Conservation (phyloP, 2,797 vertebrate genomes). For the Mallotus villosus region DNA sequence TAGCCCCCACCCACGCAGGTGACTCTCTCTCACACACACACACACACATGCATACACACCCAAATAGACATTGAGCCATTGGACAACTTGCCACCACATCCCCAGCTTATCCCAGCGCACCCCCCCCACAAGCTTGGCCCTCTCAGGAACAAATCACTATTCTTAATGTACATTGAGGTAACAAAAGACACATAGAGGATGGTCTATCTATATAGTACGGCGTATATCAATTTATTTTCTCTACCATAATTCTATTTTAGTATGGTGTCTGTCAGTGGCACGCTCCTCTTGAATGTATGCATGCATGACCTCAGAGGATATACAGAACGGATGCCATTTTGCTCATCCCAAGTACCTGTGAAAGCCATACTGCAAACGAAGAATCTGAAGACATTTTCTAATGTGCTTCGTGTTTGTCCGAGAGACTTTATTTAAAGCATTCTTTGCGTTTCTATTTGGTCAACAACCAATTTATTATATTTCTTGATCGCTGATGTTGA, state of each 20-base stretch:
- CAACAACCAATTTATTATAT: slow-evolving; percentile 22
- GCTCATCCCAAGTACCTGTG: slow-evolving; percentile 29
- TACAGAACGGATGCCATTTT: slow-evolving; percentile 14
- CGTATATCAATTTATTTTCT: slow-evolving; percentile 70
- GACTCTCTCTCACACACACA: background rate
- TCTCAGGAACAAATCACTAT: slow-evolving; percentile 69
- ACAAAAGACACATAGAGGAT: slow-evolving; percentile 52
- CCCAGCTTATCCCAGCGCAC: background rate
- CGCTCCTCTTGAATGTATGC: slow-evolving; percentile 55
- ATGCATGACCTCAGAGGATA: slow-evolving; percentile 43
- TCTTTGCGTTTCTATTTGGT: slow-evolving; percentile 29
- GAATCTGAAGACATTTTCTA: slow-evolving; percentile 35
- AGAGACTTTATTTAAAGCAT: slow-evolving; percentile 54
- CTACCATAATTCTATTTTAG: slow-evolving; percentile 73
- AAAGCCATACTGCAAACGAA: slow-evolving; percentile 36
- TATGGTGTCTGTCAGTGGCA: slow-evolving; percentile 60
- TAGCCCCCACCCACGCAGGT: background rate
- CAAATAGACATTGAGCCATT: background rate
- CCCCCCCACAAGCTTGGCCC: slow-evolving; percentile 24
- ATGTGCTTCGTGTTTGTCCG: slow-evolving; percentile 42
- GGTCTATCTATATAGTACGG: slow-evolving; percentile 50
- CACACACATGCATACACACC: slow-evolving; percentile 2
- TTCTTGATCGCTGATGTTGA: slow-evolving; percentile 25
- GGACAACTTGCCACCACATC: slow-evolving; percentile 23
- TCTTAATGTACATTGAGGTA: slow-evolving; percentile 47